phyloP scores from a whole-genome alignment of 2,888 invertebrate genomes.

The Rhodophaea formosa region DNA sequence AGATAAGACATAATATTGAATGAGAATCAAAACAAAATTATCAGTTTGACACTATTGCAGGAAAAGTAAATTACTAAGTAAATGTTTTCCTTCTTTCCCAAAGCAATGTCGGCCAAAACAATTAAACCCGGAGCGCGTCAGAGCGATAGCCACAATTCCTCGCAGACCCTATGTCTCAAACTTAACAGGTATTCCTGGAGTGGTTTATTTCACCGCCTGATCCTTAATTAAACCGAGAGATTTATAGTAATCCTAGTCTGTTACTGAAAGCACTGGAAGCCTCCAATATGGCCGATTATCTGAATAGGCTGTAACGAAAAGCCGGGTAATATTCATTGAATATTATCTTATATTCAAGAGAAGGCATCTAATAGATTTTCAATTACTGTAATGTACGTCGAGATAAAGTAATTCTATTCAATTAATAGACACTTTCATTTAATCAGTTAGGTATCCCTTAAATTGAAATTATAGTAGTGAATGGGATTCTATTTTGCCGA shows the following conservation, averaged over 20 bases:
- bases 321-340: neutral
- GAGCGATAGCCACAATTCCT: neutral
- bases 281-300: neutral
- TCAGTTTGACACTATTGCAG: no score
- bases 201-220: conserved; percentile 2
- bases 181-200: neutral
- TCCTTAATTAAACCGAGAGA: conserved; percentile 9
- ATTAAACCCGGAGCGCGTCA: neutral
- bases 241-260: conserved; percentile 5
- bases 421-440: neutral
- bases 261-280: neutral
- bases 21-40: no score
- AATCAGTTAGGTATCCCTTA: no score
- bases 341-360: neutral
- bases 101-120: neutral
- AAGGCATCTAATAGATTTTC: neutral
- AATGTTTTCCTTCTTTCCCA: no score
- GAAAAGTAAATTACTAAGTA: no score
- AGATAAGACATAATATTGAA: no score
- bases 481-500: no score
- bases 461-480: no score
- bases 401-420: neutral
- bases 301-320: neutral
- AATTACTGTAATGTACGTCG: neutral
- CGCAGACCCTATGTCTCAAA: neutral